Conservation (phyloP, 2,113 vertebrate genomes). For the Dasyurus viverrinus region DNA sequence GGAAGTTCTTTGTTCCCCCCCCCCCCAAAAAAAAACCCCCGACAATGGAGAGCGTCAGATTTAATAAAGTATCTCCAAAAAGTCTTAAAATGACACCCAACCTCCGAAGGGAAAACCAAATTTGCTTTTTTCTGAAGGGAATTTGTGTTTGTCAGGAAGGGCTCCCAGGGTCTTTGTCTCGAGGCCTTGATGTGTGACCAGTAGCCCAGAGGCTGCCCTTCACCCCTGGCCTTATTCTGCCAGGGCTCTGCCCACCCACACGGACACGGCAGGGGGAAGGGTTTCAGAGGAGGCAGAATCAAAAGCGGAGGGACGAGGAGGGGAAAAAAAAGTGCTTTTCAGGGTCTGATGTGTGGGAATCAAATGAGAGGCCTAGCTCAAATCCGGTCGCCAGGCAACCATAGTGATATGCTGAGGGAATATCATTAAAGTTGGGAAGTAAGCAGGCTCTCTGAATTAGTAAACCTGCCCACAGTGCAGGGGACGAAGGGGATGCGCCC, state of each 20-base stretch:
- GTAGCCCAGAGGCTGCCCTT: conserved; percentile 89
- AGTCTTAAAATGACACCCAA: conserved; percentile 88
- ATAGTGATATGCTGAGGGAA: conserved; percentile 96
- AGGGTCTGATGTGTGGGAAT: conserved; percentile 99
- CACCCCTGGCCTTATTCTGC: conserved; percentile 90
- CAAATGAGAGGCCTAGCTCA: conserved; percentile 99
- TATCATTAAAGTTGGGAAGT: conserved; percentile 99
- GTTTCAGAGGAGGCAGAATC: conserved; percentile 98
- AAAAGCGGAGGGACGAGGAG: conserved; percentile 93
- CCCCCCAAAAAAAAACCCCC: conserved; percentile 59
- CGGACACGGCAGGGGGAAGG: conserved; percentile 96
- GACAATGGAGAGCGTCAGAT: conserved; percentile 86
- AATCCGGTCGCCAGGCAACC: conserved; percentile 99
- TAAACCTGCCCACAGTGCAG: conserved; percentile 86
- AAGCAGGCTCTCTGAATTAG: conserved; percentile 93
- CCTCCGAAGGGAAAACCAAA: conserved; percentile 88
- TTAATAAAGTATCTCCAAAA: conserved; percentile 88
- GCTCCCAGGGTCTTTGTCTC: conserved; percentile 96
- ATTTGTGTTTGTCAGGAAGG: conserved; percentile 96
- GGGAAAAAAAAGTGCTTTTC: conserved; percentile 95
- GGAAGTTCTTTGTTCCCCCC: conserved; percentile 81
- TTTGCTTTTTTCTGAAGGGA: conserved; percentile 93
- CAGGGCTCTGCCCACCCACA: conserved; percentile 96
- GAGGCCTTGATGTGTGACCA: conserved; percentile 99
- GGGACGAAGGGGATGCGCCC: conserved; percentile 77